These are phyloP conservation scores for Eretmocerus hayati DNA, from an alignment of 2,888 invertebrate species.

Conservation along the genomic window DNA sequence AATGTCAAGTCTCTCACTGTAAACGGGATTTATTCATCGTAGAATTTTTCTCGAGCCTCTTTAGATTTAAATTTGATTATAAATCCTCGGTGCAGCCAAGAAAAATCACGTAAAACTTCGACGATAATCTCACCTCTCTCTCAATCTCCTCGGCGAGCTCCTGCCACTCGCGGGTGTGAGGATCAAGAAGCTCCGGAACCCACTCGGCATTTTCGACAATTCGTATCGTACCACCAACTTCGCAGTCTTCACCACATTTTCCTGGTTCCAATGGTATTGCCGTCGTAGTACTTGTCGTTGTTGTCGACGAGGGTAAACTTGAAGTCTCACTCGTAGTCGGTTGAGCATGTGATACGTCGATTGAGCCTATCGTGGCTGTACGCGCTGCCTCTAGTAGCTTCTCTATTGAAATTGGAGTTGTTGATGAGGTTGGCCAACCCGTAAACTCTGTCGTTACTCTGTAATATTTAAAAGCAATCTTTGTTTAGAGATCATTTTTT, in stretches of 20 bases:
- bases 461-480: too few species aligned
- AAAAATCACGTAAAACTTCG: too few species aligned
- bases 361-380: constrained; percentile 55
- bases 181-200: constrained; percentile 79
- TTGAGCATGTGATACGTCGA: constrained; percentile 43
- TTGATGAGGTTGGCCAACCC: constrained; percentile 84
- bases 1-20: too few species aligned
- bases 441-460: constrained; percentile 84
- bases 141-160: constrained; percentile 73
- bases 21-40: too few species aligned
- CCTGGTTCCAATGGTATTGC: constrained; percentile 70
- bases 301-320: constrained; percentile 59
- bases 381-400: constrained; percentile 64
- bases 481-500: too few species aligned
- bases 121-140: constrained; percentile 56
- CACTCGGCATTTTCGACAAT: constrained; percentile 68
- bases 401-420: constrained; percentile 79
- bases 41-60: too few species aligned
- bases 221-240: constrained; percentile 79
- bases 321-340: constrained; percentile 51
- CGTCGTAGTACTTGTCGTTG: constrained; percentile 67
- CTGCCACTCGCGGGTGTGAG: constrained; percentile 83
- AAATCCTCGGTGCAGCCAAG: too few species aligned
- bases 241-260: constrained; percentile 69
- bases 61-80: too few species aligned